Base-by-base conservation (phyloP, 2,888 invertebrate genomes). In the Stictocephala bisonia region DNA sequence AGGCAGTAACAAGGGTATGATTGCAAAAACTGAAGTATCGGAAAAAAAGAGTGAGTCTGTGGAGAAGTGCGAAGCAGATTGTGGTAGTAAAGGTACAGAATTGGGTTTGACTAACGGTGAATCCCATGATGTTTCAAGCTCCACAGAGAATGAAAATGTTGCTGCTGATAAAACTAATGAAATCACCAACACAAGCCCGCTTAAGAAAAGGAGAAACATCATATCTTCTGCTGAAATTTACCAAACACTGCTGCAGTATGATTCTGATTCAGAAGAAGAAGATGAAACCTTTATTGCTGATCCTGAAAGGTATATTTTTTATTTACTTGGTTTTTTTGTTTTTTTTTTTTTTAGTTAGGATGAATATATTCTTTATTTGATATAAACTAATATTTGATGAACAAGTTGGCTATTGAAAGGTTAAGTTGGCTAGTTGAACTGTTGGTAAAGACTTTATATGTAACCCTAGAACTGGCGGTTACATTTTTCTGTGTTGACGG, bases 281-380 rank as follows among this genome's bases (percentile, higher is more conserved):
- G 76, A 76, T 27, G 76, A 76, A 22, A 71, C 64, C 9, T 75
- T 75, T 20, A 58, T 66, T 31, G 70, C 72, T 15, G 71, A 50
- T 64, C 69, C 53, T 15, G 70, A 26, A 41, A 70, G 70, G 70
- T 70, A 53, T 4, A 3, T 44, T n/a, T 44, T 44, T 44, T 35
- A 7, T 35, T 11, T 20, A 20, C n/a, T 20, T 24, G 22, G 53
- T 53, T n/a, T n/a, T n/a, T n/a, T n/a, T n/a, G n/a, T n/a, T n/a
- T n/a, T n/a, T n/a, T n/a, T n/a, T n/a, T n/a, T n/a, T n/a, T n/a
- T n/a, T n/a, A n/a, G n/a, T n/a, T n/a, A n/a, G n/a, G n/a, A n/a
- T n/a, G n/a, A n/a, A 18, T 20, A 53, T 20, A 53, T 2, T n/a
- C 15, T n/a, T 13, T 22, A 22, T 9, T 15, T 53, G 22, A 2